Evolutionary conservation across 2,113 vertebrate genomes (phyloP), one percentile per base, ranked within the genome.

Genomic region (Patagioenas fasciata): DNA sequence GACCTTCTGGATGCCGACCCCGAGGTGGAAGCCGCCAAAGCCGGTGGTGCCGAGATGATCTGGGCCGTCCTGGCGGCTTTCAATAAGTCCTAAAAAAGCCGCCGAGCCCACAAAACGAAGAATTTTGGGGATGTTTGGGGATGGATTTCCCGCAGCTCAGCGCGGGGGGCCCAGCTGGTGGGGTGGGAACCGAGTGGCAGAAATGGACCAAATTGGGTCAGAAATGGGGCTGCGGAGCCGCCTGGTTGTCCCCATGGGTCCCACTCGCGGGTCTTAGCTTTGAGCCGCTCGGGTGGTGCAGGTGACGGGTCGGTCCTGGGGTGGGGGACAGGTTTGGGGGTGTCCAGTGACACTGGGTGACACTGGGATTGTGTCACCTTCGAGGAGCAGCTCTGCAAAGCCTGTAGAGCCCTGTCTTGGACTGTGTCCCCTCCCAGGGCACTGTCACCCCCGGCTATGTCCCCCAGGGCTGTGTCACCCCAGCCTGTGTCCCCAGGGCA

Each of bases 51-150:
- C 0, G 98, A 99, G 95, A 98, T 99, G 98, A 98, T 99, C 94
- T 99, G 98, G 98, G 98, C 98, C 0, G 98, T 99, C 8, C 78
- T 99, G 97, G 98, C 98, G 1, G 98, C 98, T 31, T 98, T 98
- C 79, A 98, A 98, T 78, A 98, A 98, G 91, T 97, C 98, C 81
- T 98, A 44, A 97, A 93, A 69, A 74, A 78, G 36, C 57, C 53
- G 71, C 51, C 11, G 14, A 18, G 11, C 5, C 36, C 32, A 24
- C 21, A 26, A 7, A 29, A 8, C 6, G 18, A 16, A 44, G 42
- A 44, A 44, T 44, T 44, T 53, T 4, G 4, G 47, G 70, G n/a
- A 23, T 48, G 7, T 73, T 32, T 42, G 34, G 44, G n/a, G 36
- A 29, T 1, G 4, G 13, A 26, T 69, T 4, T 58, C 31, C 73